Evolutionary conservation across 1,140 invertebrate species (phyloP), one percentile per base, ranked within the genome.

Genomic region (Teleopsis dalmanni): DNA sequence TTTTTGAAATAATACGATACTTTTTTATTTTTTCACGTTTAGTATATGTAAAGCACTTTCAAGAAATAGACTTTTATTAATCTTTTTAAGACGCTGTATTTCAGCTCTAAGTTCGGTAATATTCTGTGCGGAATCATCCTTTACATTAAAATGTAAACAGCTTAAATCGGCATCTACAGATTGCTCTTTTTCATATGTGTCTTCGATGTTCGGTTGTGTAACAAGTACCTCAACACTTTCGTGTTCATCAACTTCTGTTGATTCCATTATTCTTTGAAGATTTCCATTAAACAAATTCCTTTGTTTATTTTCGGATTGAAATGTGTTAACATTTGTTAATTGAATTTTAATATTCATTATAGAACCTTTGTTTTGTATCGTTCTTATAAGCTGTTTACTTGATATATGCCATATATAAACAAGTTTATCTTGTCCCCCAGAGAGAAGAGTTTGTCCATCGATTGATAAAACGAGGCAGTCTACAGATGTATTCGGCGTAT

Each of bases 331-430:
- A 13, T 71, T 74, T 3, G 72, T 65, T 11, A 75, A 64, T 0
- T 72, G 66, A 48, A 87, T 78, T 36, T 79, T 76, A 1, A 81
- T 76, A 70, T 89, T 87, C 5, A 79, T 85, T 1, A 91, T 75
- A 5, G 78, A 58, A 16, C 84, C 86, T 68, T 85, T 87, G 54
- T 87, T 83, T 18, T 72, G 68, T 21, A 93, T 73, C 10, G 76
- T 82, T 52, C 80, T 78, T 10, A 87, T 68, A 42, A 84, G 79
- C 57, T 90, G 85, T 35, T 76, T 71, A 62, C 85, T 90, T 25
- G 61, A 60, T 27, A 91, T 80, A 55, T 93, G 81, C 89, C 90
- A 94, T 19, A 91, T 57, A 53, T 83, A 79, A 2, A 91, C 81
- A 48, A 74, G 77, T 21, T 78, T 76, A 73, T 90, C 88, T 49